phyloP scores from a whole-genome alignment of 2,113 vertebrate species.

The Tenrec ecaudatus region DNA sequence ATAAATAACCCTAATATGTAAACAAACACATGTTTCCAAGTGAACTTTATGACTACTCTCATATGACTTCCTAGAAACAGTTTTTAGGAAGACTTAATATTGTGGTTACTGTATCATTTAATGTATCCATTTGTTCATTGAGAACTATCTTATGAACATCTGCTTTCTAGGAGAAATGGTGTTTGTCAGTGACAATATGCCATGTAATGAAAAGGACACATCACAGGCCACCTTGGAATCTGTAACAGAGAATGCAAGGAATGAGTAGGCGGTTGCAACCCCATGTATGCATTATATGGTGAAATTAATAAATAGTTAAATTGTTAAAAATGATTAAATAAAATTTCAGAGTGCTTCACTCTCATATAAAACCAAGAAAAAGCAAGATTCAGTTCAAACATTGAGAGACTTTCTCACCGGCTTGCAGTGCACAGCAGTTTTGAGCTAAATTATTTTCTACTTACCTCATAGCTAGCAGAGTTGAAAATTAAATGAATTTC shows the following conservation, averaged over 20 bases:
- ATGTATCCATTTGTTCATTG: background rate
- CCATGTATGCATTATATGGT: background rate
- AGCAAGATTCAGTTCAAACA: background rate
- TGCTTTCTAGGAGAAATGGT: background rate
- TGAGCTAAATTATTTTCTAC: constrained; percentile 57
- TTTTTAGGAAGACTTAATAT: background rate
- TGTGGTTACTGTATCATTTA: background rate
- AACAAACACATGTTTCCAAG: background rate
- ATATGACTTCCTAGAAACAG: background rate
- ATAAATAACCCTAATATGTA: background rate
- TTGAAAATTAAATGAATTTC: constrained; percentile 75
- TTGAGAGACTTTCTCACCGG: background rate
- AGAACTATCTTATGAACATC: background rate
- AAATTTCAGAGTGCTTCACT: background rate
- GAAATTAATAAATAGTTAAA: background rate
- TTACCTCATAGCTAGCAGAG: constrained; percentile 17
- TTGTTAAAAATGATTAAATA: background rate
- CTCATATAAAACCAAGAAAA: background rate
- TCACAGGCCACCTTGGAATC: background rate
- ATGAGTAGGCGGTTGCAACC: background rate
- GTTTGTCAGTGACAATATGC: background rate
- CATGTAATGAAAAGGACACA: background rate
- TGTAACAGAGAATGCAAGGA: background rate
- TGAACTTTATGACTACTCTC: background rate
- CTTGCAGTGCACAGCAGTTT: background rate